Evolutionary conservation across 2,113 vertebrate species (phyloP).

Genomic region (Sminthopsis crassicaudata): DNA sequence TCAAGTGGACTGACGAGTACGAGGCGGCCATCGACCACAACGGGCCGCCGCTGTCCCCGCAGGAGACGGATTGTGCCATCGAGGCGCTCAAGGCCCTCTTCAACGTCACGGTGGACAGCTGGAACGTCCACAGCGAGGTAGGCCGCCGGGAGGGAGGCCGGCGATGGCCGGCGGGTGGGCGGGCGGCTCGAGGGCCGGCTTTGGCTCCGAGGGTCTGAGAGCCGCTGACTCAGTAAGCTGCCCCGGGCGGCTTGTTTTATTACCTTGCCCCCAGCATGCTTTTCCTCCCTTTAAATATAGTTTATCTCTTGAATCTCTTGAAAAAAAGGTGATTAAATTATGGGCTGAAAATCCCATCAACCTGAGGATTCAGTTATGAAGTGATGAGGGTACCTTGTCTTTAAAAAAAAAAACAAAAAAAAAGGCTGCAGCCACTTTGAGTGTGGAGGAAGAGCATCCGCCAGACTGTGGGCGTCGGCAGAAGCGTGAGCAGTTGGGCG

Average conservation of each 20-base stretch:
- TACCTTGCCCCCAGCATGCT: background rate
- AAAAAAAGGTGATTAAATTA: background rate
- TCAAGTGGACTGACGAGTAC: conserved; percentile 93
- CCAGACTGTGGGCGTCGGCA: background rate
- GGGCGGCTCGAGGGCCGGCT: background rate
- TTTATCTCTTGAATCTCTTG: conserved; percentile 16
- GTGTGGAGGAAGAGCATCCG: background rate
- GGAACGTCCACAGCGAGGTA: conserved; percentile 92
- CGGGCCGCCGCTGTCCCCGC: conserved; percentile 86
- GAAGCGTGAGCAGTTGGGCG: background rate
- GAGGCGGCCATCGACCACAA: conserved; percentile 87
- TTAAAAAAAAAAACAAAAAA: background rate
- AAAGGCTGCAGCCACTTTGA: background rate
- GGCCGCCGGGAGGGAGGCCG: conserved; percentile 69
- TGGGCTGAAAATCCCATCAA: background rate
- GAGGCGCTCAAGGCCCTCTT: conserved; percentile 97
- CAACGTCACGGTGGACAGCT: conserved; percentile 94
- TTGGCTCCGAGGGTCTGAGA: background rate
- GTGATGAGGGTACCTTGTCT: background rate
- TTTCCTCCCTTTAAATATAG: background rate
- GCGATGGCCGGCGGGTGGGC: background rate
- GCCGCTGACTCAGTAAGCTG: conserved; percentile 27
- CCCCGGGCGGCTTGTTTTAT: conserved; percentile 27
- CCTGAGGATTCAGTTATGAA: background rate
- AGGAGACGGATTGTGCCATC: conserved; percentile 93